phyloP scores from a whole-genome alignment of 1,140 invertebrate genomes.

The Hormaphis cornu region DNA sequence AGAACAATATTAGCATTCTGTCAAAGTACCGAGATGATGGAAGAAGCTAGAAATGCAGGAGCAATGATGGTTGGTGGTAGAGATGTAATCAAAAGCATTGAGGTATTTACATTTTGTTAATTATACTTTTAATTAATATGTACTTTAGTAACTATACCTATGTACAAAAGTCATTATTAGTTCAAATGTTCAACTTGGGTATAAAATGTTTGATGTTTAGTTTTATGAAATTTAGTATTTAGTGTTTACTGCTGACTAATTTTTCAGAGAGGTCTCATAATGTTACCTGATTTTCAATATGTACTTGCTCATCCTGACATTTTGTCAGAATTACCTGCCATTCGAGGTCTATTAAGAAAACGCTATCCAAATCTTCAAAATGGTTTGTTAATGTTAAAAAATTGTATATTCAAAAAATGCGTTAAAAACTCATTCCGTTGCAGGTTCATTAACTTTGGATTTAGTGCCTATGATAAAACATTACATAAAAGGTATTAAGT shows the following conservation, averaged over 20 bases:
- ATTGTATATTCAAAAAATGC: not conserved
- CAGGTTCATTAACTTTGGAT: slow-evolving; percentile 9
- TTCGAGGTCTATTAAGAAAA: slow-evolving; percentile 64
- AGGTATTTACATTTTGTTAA: slow-evolving; percentile 44
- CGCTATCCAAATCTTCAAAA: slow-evolving; percentile 59
- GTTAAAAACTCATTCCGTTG: not conserved
- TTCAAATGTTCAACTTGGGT: no score
- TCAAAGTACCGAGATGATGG: slow-evolving; percentile 49
- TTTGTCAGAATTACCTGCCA: slow-evolving; percentile 58
- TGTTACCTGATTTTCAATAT: slow-evolving; percentile 60
- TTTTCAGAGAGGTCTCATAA: slow-evolving; percentile 54
- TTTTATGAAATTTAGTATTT: not conserved
- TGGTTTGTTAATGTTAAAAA: slow-evolving; percentile 42
- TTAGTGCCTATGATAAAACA: slow-evolving; percentile 10
- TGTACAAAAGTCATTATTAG: no score
- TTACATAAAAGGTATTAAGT: slow-evolving; percentile 16
- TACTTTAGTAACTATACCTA: not conserved
- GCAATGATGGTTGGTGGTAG: slow-evolving; percentile 56
- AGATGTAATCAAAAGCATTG: slow-evolving; percentile 63
- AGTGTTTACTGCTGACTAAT: no score
- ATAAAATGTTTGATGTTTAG: not conserved
- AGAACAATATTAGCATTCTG: slow-evolving; percentile 60
- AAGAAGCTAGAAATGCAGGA: slow-evolving; percentile 54
- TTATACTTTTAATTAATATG: no score
- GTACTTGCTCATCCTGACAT: slow-evolving; percentile 67